Base-by-base conservation (phyloP, 1,140 invertebrate species). In the Drosophila equinoxialis region DNA sequence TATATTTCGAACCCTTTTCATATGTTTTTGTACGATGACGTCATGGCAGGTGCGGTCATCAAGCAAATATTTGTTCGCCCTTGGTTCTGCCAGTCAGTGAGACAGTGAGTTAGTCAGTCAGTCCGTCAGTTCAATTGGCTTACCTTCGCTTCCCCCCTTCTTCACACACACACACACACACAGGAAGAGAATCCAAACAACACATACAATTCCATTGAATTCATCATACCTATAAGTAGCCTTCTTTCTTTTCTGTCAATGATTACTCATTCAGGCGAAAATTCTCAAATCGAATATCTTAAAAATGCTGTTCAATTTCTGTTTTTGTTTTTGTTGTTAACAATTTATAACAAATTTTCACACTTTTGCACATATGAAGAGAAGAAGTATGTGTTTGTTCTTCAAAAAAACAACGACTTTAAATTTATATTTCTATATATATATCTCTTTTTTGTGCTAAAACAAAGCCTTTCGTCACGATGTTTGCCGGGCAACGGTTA, bases 401-500 rank as follows among this genome's bases (percentile, higher is more conserved):
- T 63, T 14, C 30, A 11, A 14, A 10, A 14, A 13, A 45, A 41
- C 51, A 10, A 20, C 10, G 11, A 37, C 10, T 14, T 55, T 58
- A 7, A 33, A 6, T 17, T 65, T 13, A 6, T 2, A 17, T 17
- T 17, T 17, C 17, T 17, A 17, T 17, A 17, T 17, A 17, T 17
- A 17, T 17, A 17, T 17, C 17, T 0, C 17, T 17, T 17, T 17
- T 20, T 7, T 67, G n/a, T 37, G 2, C 6, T 45, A 39, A 67
- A 6, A 5, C 3, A 10, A 54, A 58, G 61, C 26, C 57, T 72
- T 73, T 41, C 51, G 41, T 35, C 63, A 48, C 57, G 65, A 63
- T 77, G 69, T 77, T 65, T 65, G 81, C 84, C 80, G 69, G 76
- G 54, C 83, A 61, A 89, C 80, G 83, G 83, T 87, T 87, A 83